phyloP scores from a whole-genome alignment of 2,888 invertebrate species.

The Caenorhabditis macrosperma region DNA sequence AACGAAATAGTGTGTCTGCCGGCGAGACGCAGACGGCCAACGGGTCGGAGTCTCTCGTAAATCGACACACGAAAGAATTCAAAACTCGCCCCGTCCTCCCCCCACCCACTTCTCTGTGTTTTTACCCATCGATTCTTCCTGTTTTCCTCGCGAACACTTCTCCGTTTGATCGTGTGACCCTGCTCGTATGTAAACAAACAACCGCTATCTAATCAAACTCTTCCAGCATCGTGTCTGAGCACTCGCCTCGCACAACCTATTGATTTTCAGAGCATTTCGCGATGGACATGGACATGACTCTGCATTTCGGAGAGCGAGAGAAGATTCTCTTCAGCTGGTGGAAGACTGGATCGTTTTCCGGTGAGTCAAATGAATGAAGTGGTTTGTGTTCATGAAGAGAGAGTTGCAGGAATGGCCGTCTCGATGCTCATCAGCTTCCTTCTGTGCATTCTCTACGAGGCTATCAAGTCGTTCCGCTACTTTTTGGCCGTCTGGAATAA shows the following conservation, averaged over 20 bases:
- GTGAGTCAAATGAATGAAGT: slow-evolving; percentile 26
- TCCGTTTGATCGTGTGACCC: slow-evolving; percentile 19
- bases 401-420: slow-evolving; percentile 73
- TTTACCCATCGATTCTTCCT: slow-evolving; percentile 21
- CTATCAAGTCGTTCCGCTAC: slow-evolving; percentile 68
- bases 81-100: slow-evolving; percentile 14
- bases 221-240: not conserved
- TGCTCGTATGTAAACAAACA: slow-evolving; percentile 31
- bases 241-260: not conserved
- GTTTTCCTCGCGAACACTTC: slow-evolving; percentile 16
- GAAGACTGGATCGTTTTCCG: slow-evolving; percentile 71
- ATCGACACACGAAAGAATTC: slow-evolving; percentile 29
- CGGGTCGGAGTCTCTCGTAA: slow-evolving; percentile 33
- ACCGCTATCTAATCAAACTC: slow-evolving; percentile 18
- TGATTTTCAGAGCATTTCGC: slow-evolving; percentile 21
- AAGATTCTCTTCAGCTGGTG: slow-evolving; percentile 76
- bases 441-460: slow-evolving; percentile 76
- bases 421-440: slow-evolving; percentile 75
- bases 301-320: slow-evolving; percentile 77
- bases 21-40: slow-evolving; percentile 39
- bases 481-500: slow-evolving; percentile 67
- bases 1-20: not conserved
- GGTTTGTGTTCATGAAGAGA: too few relatives aligned
- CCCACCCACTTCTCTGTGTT: not conserved
- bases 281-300: slow-evolving; percentile 69